These are phyloP conservation scores for Pegoplata infirma DNA, from an alignment of 2,888 invertebrate species.

Conservation along the genomic window DNA sequence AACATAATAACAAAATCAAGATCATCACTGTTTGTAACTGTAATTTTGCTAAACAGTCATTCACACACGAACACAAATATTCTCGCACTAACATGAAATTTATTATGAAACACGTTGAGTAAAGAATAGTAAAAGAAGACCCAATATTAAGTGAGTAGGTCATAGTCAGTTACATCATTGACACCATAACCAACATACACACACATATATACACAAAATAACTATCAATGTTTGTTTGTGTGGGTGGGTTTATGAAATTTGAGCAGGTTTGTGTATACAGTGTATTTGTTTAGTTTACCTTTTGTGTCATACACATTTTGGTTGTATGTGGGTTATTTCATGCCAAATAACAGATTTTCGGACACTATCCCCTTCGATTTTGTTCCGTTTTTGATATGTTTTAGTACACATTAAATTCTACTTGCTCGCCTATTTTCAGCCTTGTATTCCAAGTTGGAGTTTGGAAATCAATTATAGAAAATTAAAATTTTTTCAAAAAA, in stretches of 20 bases:
- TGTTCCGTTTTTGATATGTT: no score
- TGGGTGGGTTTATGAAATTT: not conserved
- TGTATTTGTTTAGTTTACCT: slow-evolving; percentile 1
- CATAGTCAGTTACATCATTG: slow-evolving; percentile 29
- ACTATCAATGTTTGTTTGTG: not conserved
- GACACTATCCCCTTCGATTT: no score
- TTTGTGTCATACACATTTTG: not conserved
- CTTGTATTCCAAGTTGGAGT: no score
- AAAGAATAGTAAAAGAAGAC: not conserved
- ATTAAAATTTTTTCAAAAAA: no score
- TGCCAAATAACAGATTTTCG: no score
- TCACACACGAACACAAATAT: not conserved
- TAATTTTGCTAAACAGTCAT: not conserved
- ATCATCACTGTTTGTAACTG: slow-evolving; percentile 1
- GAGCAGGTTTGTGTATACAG: no score
- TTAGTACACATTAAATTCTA: no score
- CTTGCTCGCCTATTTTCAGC: no score
- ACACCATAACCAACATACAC: slow-evolving; percentile 9
- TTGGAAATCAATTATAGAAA: no score
- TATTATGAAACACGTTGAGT: not conserved
- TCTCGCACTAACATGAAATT: not conserved
- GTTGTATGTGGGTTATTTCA: no score
- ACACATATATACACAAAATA: no score
- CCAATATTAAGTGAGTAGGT: slow-evolving; percentile 16
- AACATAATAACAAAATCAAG: slow-evolving; percentile 15